Evolutionary conservation across 2,113 vertebrate species (phyloP), one percentile per base, ranked within the genome.

Genomic region (Petrocephalus zakoni): DNA sequence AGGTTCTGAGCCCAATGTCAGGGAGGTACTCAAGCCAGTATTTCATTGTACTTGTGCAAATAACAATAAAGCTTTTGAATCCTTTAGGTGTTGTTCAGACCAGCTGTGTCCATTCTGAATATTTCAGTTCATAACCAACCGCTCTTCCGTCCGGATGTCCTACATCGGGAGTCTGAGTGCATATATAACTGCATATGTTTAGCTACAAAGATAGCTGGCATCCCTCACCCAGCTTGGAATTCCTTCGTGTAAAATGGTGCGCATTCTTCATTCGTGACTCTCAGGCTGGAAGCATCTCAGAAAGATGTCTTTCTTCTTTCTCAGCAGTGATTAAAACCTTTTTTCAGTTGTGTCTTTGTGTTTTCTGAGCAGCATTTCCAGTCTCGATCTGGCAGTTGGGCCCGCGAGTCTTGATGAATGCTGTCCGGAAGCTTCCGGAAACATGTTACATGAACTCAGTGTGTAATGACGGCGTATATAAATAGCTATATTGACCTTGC

Each of bases 401-500:
- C 53, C 34, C 78, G 47, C 72, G 72, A 83, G 81, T 90, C 92
- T 92, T 92, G 91, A 91, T 92, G 91, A 90, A 94, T 86, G 87
- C 75, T 83, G 81, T 46, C 81, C 37, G 90, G 90, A 89, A 92
- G 93, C 91, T 90, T 91, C 91, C 90, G 89, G 90, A 87, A 90
- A 51, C 75, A 85, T 91, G 90, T 22, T 91, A 91, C 13, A 92
- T 91, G 93, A 90, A 93, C 92, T 84, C 85, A 88, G 88, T 86
- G 88, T 72, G 89, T 89, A 93, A 89, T 91, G 94, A 93, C 92
- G 90, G 90, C 90, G 42, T 91, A 86, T 91, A 92, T 96, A 89
- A 91, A 88, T 95, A 95, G 91, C 93, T 90, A 42, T 89, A 90
- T 90, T 93, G 92, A 91, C 92, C 94, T 90, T 93, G 89, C 92